phyloP scores from a whole-genome alignment of 2,888 invertebrate species.

The Ischnus inquisitorius region DNA sequence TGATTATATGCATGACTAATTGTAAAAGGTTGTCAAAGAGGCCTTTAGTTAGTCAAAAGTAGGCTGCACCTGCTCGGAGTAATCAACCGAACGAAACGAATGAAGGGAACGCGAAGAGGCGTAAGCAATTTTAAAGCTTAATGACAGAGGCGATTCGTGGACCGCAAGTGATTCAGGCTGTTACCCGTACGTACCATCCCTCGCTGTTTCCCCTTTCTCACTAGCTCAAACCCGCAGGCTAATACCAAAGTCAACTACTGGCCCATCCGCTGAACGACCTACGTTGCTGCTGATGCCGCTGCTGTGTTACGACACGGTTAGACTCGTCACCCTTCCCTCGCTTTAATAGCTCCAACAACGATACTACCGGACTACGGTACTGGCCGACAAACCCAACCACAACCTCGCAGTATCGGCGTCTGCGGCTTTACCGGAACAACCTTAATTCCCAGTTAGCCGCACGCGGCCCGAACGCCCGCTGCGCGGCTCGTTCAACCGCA shows the following conservation, averaged over 20 bases:
- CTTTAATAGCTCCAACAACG: neutral
- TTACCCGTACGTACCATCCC: neutral
- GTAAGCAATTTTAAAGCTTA: slow-evolving; percentile 63
- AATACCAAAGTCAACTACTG: slow-evolving; percentile 53
- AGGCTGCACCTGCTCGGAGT: slow-evolving; percentile 32
- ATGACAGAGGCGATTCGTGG: slow-evolving; percentile 56
- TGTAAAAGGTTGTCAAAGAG: slow-evolving; percentile 63
- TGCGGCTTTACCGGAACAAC: slow-evolving; percentile 62
- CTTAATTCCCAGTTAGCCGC: slow-evolving; percentile 69
- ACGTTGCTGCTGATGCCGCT: slow-evolving; percentile 30
- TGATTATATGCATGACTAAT: slow-evolving; percentile 57
- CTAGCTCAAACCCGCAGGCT: slow-evolving; percentile 10
- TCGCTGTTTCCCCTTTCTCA: neutral
- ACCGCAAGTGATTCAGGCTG: slow-evolving; percentile 37
- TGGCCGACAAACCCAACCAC: slow-evolving; percentile 57
- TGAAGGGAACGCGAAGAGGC: slow-evolving; percentile 34
- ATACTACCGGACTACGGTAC: slow-evolving; percentile 34
- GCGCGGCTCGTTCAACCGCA: slow-evolving; percentile 49
- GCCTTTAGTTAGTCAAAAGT: slow-evolving; percentile 47
- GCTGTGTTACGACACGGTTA: slow-evolving; percentile 44
- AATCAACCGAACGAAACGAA: slow-evolving; percentile 50
- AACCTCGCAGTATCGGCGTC: slow-evolving; percentile 57
- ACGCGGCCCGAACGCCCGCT: slow-evolving; percentile 29
- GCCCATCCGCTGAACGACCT: slow-evolving; percentile 27
- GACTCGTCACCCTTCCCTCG: slow-evolving; percentile 32